Evolutionary conservation across 2,888 invertebrate genomes (phyloP).

Genomic region (Galerucella nymphaeae): DNA sequence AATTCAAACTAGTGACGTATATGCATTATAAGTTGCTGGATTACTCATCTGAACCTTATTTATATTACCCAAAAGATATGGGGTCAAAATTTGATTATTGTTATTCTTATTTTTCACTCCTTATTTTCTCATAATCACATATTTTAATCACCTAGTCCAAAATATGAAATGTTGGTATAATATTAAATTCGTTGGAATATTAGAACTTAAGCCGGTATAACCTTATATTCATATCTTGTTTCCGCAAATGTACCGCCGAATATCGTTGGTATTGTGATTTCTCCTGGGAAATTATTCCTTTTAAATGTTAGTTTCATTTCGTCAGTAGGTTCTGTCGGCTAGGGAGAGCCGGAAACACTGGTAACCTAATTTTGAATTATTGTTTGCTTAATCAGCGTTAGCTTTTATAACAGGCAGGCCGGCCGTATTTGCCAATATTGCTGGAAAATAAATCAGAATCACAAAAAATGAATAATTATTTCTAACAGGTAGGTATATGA

Average conservation of each 20-base stretch:
- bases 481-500: too few relatives aligned
- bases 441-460: neutral
- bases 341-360: neutral
- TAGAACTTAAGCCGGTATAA: slow-evolving; percentile 29
- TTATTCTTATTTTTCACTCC: too few relatives aligned
- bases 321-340: slow-evolving; percentile 2
- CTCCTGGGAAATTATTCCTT: slow-evolving; percentile 63
- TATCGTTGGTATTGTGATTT: slow-evolving; percentile 62
- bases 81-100: too few relatives aligned
- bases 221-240: slow-evolving; percentile 55
- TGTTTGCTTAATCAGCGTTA: neutral
- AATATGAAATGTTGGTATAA: too few relatives aligned
- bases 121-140: too few relatives aligned
- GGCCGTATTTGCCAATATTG: neutral
- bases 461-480: neutral
- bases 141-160: too few relatives aligned
- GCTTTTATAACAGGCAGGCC: neutral
- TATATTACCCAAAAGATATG: too few relatives aligned
- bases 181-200: neutral
- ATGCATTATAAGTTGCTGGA: too few relatives aligned
- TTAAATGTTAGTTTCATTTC: slow-evolving; percentile 49
- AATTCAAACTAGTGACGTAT: too few relatives aligned
- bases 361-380: slow-evolving; percentile 3
- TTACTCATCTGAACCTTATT: too few relatives aligned
- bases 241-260: slow-evolving; percentile 62